These are phyloP conservation scores for Erethizon dorsatum DNA, from an alignment of 2,797 vertebrate species.

Conservation along the genomic window DNA sequence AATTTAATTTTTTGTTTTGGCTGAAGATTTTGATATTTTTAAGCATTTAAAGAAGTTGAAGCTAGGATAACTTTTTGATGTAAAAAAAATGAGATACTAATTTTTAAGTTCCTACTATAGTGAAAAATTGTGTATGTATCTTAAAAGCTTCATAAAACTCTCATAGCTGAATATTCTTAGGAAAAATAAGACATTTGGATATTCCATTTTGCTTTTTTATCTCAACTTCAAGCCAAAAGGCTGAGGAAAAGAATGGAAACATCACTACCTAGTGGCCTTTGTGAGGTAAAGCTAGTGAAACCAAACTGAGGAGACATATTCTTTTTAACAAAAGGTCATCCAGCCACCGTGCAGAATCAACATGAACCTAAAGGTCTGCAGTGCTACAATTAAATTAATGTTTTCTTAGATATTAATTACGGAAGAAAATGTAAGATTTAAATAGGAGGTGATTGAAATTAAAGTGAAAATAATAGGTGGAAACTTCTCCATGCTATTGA, in stretches of 20 bases:
- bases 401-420: constrained; percentile 35
- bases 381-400: background rate
- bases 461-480: constrained; percentile 38
- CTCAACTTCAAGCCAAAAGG: background rate
- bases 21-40: constrained; percentile 47
- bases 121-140: constrained; percentile 36
- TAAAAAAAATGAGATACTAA: background rate
- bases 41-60: constrained; percentile 53
- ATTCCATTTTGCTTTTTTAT: constrained; percentile 57
- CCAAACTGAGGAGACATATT: constrained; percentile 28
- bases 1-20: constrained; percentile 19
- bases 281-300: constrained; percentile 39
- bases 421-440: constrained; percentile 36
- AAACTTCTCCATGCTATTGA: background rate
- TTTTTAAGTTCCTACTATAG: constrained; percentile 53
- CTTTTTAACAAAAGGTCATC: background rate
- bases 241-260: constrained; percentile 46
- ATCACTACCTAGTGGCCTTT: constrained; percentile 86
- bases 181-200: background rate
- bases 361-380: background rate
- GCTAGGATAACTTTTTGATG: constrained; percentile 22
- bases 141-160: constrained; percentile 24
- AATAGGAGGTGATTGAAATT: constrained; percentile 9
- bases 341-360: background rate
- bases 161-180: constrained; percentile 50